Conservation (phyloP, 1,140 invertebrate species). For the Lepidurus packardi region DNA sequence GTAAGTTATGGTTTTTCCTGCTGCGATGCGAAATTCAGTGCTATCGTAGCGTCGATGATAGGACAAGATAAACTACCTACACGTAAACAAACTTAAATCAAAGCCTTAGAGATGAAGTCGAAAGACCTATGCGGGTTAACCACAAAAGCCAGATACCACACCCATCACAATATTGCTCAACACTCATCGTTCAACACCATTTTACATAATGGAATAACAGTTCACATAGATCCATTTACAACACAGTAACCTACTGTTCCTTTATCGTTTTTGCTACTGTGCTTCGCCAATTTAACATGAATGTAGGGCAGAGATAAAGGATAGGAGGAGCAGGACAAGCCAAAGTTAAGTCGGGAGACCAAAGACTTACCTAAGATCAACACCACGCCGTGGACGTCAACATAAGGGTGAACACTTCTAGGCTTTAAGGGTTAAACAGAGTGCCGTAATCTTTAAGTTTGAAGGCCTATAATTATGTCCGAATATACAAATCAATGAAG, state of each 20-base stretch:
- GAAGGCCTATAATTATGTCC: neutral
- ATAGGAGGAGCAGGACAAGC: neutral
- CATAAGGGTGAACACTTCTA: constrained; percentile 2
- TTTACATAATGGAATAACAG: neutral
- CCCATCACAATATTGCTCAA: neutral
- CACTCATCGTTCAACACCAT: neutral
- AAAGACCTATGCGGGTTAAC: neutral
- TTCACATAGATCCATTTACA: too few species aligned
- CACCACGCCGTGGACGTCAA: constrained; percentile 3
- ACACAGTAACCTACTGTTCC: too few species aligned
- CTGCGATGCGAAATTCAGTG: too few species aligned
- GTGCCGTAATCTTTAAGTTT: neutral
- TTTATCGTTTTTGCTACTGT: too few species aligned
- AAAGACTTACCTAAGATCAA: constrained; percentile 19
- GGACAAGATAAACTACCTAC: too few species aligned
- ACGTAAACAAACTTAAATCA: too few species aligned
- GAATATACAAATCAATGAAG: constrained; percentile 9
- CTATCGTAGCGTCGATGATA: too few species aligned
- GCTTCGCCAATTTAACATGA: too few species aligned
- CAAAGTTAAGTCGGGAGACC: neutral
- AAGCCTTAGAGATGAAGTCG: too few species aligned
- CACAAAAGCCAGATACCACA: neutral
- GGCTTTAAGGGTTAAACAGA: constrained; percentile 3
- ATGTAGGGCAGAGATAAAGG: neutral
- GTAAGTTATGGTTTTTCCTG: too few species aligned